Evolutionary conservation across 2,113 vertebrate genomes (phyloP).

Genomic region (Eulacestoma nigropectus): DNA sequence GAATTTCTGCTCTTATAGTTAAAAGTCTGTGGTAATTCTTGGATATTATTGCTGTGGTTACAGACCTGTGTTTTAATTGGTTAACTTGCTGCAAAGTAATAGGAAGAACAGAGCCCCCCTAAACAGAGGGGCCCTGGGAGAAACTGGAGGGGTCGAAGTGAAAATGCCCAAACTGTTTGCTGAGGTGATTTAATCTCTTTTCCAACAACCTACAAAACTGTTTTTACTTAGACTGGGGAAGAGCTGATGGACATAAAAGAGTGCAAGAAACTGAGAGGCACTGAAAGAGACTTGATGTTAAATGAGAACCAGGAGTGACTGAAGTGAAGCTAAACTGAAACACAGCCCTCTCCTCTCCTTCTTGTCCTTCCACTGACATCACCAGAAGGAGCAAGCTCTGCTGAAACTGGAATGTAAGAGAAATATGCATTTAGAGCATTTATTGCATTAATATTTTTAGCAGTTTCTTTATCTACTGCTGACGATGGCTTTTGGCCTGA

Average conservation of each 20-base stretch:
- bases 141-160: background rate
- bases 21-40: background rate
- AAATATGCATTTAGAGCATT: background rate
- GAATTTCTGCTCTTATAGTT: background rate
- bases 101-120: background rate
- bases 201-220: background rate
- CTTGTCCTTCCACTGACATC: background rate
- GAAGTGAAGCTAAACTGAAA: constrained; percentile 10
- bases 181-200: background rate
- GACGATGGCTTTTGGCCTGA: background rate
- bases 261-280: background rate
- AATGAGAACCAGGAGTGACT: constrained; percentile 23
- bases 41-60: background rate
- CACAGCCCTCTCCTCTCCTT: background rate
- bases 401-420: background rate
- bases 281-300: background rate
- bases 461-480: background rate
- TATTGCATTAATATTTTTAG: background rate
- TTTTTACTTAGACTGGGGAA: background rate
- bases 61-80: background rate
- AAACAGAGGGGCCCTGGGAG: background rate
- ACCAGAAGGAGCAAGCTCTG: background rate
- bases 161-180: background rate
- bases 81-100: background rate
- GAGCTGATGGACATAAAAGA: background rate